These are phyloP conservation scores for Lasioglossum vierecki DNA, from an alignment of 2,888 invertebrate genomes.

Conservation along the genomic window DNA sequence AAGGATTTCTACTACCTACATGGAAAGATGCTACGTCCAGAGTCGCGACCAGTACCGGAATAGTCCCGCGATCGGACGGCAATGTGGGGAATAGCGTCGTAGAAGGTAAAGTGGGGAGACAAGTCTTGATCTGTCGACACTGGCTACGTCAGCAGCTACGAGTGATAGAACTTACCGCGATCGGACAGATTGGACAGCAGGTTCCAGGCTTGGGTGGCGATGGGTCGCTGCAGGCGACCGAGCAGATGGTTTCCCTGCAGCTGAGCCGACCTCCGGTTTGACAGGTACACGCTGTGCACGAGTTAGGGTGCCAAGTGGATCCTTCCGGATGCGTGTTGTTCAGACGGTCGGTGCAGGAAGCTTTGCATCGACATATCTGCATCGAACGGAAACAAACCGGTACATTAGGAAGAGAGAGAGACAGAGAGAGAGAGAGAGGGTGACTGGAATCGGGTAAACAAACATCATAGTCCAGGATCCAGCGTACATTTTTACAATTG, in stretches of 20 bases:
- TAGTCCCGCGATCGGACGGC: too few relatives aligned
- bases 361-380: slow-evolving; percentile 79
- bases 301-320: slow-evolving; percentile 77
- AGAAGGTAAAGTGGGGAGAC: too few relatives aligned
- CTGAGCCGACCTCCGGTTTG: slow-evolving; percentile 76
- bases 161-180: slow-evolving; percentile 70
- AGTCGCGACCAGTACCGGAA: too few relatives aligned
- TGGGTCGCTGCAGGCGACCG: slow-evolving; percentile 77
- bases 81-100: too few relatives aligned
- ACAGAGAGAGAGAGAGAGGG: too few relatives aligned
- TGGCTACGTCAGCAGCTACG: background rate
- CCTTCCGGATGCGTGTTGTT: slow-evolving; percentile 79
- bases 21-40: too few relatives aligned
- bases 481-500: too few relatives aligned
- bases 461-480: background rate
- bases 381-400: background rate
- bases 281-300: slow-evolving; percentile 79
- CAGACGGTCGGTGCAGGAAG: slow-evolving; percentile 76
- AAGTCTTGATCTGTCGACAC: too few relatives aligned
- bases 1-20: too few relatives aligned
- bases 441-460: background rate
- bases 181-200: slow-evolving; percentile 80
- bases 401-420: background rate
- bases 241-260: slow-evolving; percentile 80
- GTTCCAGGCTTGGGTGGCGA: slow-evolving; percentile 75